phyloP scores from a whole-genome alignment of 2,113 vertebrate genomes.

The Cyphomyrus discorhynchus region DNA sequence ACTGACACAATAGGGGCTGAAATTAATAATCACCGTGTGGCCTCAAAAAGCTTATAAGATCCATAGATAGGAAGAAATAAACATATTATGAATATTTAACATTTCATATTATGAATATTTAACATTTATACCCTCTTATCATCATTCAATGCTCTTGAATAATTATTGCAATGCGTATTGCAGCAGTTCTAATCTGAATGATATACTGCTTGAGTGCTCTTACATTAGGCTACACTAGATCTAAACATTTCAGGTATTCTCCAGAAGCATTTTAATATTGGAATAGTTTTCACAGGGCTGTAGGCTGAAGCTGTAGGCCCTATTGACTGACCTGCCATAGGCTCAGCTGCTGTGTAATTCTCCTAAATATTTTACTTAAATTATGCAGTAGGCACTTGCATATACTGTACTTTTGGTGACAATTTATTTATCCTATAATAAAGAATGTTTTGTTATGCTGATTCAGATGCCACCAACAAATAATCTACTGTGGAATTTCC shows the following conservation, averaged over 20 bases:
- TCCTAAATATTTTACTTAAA: neutral
- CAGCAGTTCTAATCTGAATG: neutral
- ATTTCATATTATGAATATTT: neutral
- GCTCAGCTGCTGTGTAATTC: neutral
- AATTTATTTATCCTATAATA: neutral
- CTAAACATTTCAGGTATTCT: neutral
- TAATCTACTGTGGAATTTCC: neutral
- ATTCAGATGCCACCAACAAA: neutral
- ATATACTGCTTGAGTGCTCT: neutral
- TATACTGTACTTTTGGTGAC: neutral
- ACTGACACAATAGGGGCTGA: constrained; percentile 23
- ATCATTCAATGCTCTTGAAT: too few species aligned
- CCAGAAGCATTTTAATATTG: neutral
- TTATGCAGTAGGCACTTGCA: neutral
- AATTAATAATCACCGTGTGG: constrained; percentile 23
- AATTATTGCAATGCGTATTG: neutral
- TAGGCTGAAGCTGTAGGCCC: neutral
- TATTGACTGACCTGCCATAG: neutral
- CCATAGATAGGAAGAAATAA: neutral
- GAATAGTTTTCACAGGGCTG: neutral
- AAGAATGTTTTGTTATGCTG: neutral
- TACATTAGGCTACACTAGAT: neutral
- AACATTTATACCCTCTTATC: neutral
- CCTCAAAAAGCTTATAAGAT: neutral
- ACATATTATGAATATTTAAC: neutral